These are phyloP conservation scores for Antechinus flavipes DNA, from an alignment of 2,113 vertebrate genomes.

Conservation along the genomic window DNA sequence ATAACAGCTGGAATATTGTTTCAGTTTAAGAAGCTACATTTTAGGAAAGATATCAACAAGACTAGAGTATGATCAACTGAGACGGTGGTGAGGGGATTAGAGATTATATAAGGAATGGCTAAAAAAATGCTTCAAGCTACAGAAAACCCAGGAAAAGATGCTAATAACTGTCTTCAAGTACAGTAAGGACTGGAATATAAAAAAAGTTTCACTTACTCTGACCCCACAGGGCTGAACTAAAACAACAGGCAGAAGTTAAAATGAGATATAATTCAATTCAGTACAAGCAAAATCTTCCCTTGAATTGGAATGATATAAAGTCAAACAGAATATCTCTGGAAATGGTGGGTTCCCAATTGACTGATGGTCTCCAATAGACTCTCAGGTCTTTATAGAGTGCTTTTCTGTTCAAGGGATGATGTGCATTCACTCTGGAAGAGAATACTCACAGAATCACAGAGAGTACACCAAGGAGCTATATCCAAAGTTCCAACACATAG, in stretches of 20 bases:
- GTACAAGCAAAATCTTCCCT: background rate
- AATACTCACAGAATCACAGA: too few relatives aligned
- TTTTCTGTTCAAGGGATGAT: too few relatives aligned
- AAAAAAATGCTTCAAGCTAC: background rate
- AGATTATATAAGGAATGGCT: background rate
- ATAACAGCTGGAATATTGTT: background rate
- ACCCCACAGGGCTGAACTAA: background rate
- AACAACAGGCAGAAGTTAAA: too few relatives aligned
- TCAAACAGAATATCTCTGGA: background rate
- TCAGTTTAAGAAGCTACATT: background rate
- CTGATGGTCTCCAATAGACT: too few relatives aligned
- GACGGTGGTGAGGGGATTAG: background rate
- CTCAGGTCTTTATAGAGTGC: too few relatives aligned
- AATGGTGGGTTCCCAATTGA: background rate
- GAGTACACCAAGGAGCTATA: too few relatives aligned
- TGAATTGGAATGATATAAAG: background rate
- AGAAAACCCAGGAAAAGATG: too few relatives aligned
- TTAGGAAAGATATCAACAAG: background rate
- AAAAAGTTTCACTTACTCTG: background rate
- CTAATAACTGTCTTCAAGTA: background rate
- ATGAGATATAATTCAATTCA: background rate
- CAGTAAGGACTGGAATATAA: background rate
- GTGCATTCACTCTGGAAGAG: too few relatives aligned
- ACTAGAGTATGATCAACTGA: background rate
- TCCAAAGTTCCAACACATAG: background rate